Evolutionary conservation across 2,797 vertebrate genomes (phyloP).

Genomic region (Gorsachius magnificus): DNA sequence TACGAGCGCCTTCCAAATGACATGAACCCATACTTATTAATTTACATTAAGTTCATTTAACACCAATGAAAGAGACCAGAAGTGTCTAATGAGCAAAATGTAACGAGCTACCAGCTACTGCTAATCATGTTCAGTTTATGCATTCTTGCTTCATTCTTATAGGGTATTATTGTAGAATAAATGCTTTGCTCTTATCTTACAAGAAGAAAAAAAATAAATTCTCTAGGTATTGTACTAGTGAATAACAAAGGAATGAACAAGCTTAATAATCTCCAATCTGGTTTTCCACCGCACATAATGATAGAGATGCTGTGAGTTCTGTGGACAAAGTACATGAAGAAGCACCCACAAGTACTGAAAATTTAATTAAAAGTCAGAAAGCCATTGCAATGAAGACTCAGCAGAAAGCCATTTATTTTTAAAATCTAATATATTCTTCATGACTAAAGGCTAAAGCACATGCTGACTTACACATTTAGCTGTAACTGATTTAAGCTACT

Average conservation of each 20-base stretch:
- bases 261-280: conserved; percentile 79
- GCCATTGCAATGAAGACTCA: conserved; percentile 85
- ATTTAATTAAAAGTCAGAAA: conserved; percentile 97
- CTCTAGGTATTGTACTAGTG: conserved; percentile 60
- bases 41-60: conserved; percentile 80
- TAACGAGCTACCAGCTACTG: conserved; percentile 71
- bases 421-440: conserved; percentile 95
- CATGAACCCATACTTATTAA: conserved; percentile 70
- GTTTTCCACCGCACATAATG: conserved; percentile 73
- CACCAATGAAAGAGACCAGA: conserved; percentile 77
- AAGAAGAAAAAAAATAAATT: conserved; percentile 63
- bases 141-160: conserved; percentile 70
- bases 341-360: conserved; percentile 81
- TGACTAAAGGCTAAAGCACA: conserved; percentile 88
- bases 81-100: conserved; percentile 77
- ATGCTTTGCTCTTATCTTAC: conserved; percentile 70
- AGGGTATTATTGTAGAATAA: conserved; percentile 66
- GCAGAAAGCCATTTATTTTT: conserved; percentile 92
- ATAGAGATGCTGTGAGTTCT: conserved; percentile 73
- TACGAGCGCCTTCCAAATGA: conserved; percentile 65
- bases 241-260: conserved; percentile 83
- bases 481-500: conserved; percentile 90
- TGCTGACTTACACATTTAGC: conserved; percentile 92
- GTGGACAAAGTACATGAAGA: conserved; percentile 77
- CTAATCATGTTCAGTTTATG: conserved; percentile 74